Percentiles rank a stretch among this genome's conserved stretches.
Evolutionary conservation across 2,888 invertebrate genomes (phyloP).

Genomic region (Atrina japonica): DNA sequence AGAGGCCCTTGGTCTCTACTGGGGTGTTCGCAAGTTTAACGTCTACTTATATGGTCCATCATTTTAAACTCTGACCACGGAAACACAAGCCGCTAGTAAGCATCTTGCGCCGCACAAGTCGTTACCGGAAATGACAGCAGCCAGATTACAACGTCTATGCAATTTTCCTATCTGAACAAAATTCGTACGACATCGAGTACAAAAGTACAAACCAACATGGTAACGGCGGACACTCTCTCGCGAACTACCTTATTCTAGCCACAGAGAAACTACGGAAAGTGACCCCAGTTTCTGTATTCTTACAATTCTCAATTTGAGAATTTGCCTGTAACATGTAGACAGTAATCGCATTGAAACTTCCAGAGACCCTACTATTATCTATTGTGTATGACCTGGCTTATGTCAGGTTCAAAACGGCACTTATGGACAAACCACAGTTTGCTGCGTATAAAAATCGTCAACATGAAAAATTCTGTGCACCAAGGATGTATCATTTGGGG

Average conservation of each 20-base stretch:
- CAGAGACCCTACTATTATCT: neutral
- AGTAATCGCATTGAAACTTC: neutral
- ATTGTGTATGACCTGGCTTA: neutral
- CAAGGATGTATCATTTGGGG: slow-evolving; percentile 20
- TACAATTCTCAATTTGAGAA: neutral
- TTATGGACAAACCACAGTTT: neutral
- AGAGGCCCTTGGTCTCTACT: slow-evolving; percentile 51
- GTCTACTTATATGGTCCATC: slow-evolving; percentile 73
- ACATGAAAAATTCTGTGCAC: slow-evolving; percentile 3
- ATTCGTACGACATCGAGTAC: slow-evolving; percentile 32
- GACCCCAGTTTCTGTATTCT: neutral
- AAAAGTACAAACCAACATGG: slow-evolving; percentile 10
- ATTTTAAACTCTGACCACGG: slow-evolving; percentile 58
- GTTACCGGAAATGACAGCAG: slow-evolving; percentile 23
- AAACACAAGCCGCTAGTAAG: slow-evolving; percentile 18
- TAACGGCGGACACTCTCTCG: slow-evolving; percentile 34
- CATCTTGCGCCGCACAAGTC: slow-evolving; percentile 14
- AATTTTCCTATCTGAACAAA: slow-evolving; percentile 20
- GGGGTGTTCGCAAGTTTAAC: slow-evolving; percentile 32
- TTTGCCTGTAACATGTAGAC: neutral
- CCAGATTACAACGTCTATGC: slow-evolving; percentile 27
- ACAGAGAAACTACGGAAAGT: neutral
- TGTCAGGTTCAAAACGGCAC: neutral
- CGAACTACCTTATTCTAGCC: slow-evolving; percentile 23
- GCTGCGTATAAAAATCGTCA: neutral